Base-by-base conservation (phyloP, 2,888 invertebrate species). In the Antitype chi region DNA sequence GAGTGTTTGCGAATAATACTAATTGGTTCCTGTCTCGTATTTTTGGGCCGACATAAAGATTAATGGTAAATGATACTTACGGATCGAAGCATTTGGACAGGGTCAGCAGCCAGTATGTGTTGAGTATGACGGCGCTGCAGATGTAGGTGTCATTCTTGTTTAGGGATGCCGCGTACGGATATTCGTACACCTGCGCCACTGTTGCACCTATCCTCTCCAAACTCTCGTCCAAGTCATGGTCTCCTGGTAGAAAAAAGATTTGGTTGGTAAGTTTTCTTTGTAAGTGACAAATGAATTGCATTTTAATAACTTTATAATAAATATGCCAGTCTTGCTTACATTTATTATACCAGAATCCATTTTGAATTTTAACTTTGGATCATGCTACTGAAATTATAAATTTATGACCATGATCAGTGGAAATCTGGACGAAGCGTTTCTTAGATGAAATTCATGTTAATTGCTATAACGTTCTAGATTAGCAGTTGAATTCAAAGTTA, bases 21-120 rank as follows among this genome's bases (percentile, higher is more conserved):
- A 23, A 28, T 23, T 67, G 23, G 8, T 67, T 52, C 9, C 15
- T 52, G 23, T 28, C 23, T 52, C 15, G 9, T 23, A 32, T 17
- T 15, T 43, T 59, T 2, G 2, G 25, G 69, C 5, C 5, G 9
- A 70, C 0, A 32, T n/a, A 43, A 52, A 47, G 5, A 4, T 8
- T 25, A 17, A 6, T 17, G 0, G 11, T 20, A 38, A 25, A 43
- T 32, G 1, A 62, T 38, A 95, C 96, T 95, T 79, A 96, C 96
- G 92, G 5, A 47, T 94, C 92, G 70, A 96, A 96, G 85, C 96
- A 96, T 78, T 96, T 96, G 0, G 96, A 94, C 0, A 94, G 82
- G 0, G 96, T 94, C 3, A 96, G 75, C 1, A 95, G 85, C 96
- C 96, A 96, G 80, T 94, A 92, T 0, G 88, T 91, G 88, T 96